Conservation (phyloP, 2,797 vertebrate genomes). For the Sus cebifrons region DNA sequence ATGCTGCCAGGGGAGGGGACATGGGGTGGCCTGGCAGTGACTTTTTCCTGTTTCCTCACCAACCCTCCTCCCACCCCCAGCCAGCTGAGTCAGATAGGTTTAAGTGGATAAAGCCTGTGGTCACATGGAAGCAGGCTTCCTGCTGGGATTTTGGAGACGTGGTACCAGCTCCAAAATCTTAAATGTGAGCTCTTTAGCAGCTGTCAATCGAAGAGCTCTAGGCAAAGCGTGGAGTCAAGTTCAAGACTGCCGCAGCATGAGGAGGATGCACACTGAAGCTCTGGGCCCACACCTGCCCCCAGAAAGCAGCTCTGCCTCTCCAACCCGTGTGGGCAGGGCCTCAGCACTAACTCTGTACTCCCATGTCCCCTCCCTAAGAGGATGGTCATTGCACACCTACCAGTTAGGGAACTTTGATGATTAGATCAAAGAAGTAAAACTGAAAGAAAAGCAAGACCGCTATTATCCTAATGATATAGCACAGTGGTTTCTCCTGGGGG, state of each 20-base stretch:
- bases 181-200: not conserved
- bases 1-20: too few relatives aligned
- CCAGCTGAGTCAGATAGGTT: not conserved
- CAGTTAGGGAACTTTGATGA: not conserved
- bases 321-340: not conserved
- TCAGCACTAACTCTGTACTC: not conserved
- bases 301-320: not conserved
- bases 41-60: not conserved
- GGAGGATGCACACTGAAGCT: not conserved
- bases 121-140: not conserved
- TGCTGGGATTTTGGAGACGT: not conserved
- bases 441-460: not conserved
- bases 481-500: not conserved
- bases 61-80: too few relatives aligned
- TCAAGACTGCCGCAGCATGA: too few relatives aligned
- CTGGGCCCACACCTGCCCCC: fast-evolving
- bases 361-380: not conserved
- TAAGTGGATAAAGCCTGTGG: not conserved
- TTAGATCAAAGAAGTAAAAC: not conserved
- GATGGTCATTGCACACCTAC: not conserved
- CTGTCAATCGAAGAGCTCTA: not conserved
- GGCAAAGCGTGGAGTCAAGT: not conserved
- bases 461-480: not conserved
- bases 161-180: not conserved
- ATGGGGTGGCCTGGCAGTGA: not conserved